phyloP scores from a whole-genome alignment of 2,113 vertebrate species.

The Clupea harengus region DNA sequence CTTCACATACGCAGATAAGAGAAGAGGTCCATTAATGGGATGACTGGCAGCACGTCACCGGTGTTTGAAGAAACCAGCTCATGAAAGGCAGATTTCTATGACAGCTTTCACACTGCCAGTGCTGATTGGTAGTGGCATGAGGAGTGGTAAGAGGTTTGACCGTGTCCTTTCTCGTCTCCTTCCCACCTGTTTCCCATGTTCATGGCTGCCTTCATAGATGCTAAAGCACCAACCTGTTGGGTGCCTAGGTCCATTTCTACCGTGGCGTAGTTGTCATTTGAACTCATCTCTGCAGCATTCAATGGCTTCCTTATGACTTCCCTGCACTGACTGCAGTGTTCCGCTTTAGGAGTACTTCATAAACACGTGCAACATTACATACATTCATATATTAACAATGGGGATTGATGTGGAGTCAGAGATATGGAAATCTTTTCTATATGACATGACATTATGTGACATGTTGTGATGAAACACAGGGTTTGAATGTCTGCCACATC shows the following conservation, averaged over 20 bases:
- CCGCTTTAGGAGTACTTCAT: background rate
- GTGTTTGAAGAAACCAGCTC: background rate
- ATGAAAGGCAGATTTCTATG: background rate
- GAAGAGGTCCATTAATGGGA: background rate
- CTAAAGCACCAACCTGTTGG: background rate
- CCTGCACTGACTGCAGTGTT: no score
- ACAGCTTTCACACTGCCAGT: background rate
- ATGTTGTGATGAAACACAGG: background rate
- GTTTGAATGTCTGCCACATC: background rate
- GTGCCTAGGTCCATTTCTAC: background rate
- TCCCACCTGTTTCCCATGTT: background rate
- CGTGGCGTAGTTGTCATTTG: background rate
- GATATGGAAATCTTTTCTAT: background rate
- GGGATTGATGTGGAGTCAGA: background rate
- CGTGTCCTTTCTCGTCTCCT: background rate
- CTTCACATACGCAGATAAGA: background rate
- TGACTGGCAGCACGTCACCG: background rate
- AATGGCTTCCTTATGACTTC: no score
- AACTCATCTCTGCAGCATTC: no score
- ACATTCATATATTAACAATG: background rate
- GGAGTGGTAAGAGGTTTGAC: background rate
- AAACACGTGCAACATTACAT: background rate
- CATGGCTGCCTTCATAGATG: background rate
- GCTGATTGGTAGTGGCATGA: background rate
- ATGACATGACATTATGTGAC: background rate